These are phyloP conservation scores for Platysternon megacephalum DNA, from an alignment of 2,113 vertebrate genomes.

Conservation along the genomic window DNA sequence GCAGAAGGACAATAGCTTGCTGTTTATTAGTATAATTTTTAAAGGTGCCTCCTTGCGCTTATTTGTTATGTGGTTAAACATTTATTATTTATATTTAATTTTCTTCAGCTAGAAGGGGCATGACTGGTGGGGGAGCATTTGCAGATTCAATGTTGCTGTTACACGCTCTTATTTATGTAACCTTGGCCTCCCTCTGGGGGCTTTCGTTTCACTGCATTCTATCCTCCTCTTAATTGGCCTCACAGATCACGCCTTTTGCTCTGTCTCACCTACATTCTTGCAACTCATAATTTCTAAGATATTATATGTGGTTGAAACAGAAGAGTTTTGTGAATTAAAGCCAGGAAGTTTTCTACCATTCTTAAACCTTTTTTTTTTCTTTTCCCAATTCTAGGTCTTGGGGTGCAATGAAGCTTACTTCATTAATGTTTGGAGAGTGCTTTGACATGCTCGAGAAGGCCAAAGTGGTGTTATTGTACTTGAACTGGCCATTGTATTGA, in stretches of 20 bases:
- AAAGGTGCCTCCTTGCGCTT: conserved; percentile 74
- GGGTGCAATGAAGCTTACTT: background rate
- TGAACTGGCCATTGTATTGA: background rate
- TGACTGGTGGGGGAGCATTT: conserved; percentile 22
- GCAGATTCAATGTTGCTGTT: conserved; percentile 63
- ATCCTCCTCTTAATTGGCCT: conserved; percentile 63
- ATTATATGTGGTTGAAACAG: conserved; percentile 68
- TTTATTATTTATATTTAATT: conserved; percentile 79
- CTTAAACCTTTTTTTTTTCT: background rate
- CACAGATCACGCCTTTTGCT: conserved; percentile 56
- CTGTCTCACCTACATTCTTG: conserved; percentile 20
- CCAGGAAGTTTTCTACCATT: conserved; percentile 24
- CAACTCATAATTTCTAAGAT: conserved; percentile 65
- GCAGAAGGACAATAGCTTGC: conserved; percentile 56
- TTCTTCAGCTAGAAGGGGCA: conserved; percentile 58
- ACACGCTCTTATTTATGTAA: conserved; percentile 68
- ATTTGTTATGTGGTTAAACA: conserved; percentile 67
- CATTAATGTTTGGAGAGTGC: background rate
- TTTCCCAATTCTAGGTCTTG: background rate
- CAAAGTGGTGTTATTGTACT: background rate
- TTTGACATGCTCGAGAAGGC: background rate
- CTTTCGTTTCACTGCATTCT: conserved; percentile 20
- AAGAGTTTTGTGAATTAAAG: conserved; percentile 66
- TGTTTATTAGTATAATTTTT: conserved; percentile 78
- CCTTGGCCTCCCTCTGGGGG: conserved; percentile 54